Evolutionary conservation across 2,797 vertebrate species (phyloP).

Genomic region (Schizopygopsis malacanthus): DNA sequence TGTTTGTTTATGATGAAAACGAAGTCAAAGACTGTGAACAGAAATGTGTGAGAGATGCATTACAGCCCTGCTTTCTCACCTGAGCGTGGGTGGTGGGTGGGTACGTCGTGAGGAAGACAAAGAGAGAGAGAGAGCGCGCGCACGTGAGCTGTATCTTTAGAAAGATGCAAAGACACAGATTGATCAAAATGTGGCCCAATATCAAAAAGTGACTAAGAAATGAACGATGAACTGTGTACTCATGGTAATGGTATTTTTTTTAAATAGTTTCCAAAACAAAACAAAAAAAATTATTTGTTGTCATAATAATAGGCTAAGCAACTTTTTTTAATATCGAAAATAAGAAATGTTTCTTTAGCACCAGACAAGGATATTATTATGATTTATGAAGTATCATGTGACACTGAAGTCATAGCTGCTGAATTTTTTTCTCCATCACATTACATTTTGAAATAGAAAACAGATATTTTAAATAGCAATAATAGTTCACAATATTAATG

Average conservation of each 20-base stretch:
- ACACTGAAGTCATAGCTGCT: not conserved
- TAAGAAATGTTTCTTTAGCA: not conserved
- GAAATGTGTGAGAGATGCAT: not conserved
- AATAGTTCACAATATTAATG: not conserved
- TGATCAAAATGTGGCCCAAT: not conserved
- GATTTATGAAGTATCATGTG: not conserved
- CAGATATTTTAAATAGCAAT: not conserved
- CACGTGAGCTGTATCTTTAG: not conserved
- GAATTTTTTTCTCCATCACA: not conserved
- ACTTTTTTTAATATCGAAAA: not conserved
- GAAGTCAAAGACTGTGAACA: not conserved
- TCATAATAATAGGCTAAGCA: not conserved
- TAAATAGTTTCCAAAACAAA: not conserved
- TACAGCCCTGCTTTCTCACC: constrained; percentile 41
- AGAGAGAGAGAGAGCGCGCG: not conserved
- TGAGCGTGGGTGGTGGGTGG: not conserved
- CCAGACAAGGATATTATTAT: constrained; percentile 1
- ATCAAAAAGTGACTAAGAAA: not conserved
- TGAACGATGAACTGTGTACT: not conserved
- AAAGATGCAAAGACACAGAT: not conserved
- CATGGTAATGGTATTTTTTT: not conserved
- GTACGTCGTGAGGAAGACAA: not conserved
- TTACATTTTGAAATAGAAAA: not conserved
- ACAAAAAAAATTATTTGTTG: not conserved
- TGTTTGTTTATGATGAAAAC: not conserved